These are phyloP conservation scores for Salvelinus alpinus DNA, from an alignment of 2,113 vertebrate genomes.

Conservation along the genomic window DNA sequence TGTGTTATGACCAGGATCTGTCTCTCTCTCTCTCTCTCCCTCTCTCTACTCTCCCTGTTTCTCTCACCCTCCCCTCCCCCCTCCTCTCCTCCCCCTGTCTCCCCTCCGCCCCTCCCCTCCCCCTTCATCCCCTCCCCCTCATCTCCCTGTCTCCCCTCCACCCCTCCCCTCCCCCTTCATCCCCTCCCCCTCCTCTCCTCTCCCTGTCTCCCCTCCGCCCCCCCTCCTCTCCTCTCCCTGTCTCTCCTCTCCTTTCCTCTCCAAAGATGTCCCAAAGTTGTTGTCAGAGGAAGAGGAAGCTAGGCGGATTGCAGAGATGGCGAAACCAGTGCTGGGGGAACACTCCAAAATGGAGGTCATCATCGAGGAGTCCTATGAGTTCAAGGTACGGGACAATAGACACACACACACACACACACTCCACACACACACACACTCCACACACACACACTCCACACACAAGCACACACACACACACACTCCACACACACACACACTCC, in stretches of 20 bases:
- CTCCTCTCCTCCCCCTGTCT: too few relatives aligned
- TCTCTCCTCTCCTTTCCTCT: constrained; percentile 41
- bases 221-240: constrained; percentile 25
- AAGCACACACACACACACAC: too few relatives aligned
- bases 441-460: too few relatives aligned
- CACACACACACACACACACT: neutral
- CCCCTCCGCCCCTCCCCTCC: neutral
- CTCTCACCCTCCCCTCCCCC: too few relatives aligned
- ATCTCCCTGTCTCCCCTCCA: too few relatives aligned
- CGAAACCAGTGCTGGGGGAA: constrained; percentile 90
- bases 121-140: too few relatives aligned
- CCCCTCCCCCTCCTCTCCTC: neutral
- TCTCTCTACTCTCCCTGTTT: too few relatives aligned
- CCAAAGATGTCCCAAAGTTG: constrained; percentile 84
- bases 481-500: too few relatives aligned
- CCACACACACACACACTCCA: too few relatives aligned
- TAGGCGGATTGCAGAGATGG: constrained; percentile 97
- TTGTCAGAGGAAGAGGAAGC: constrained; percentile 91
- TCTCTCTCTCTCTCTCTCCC: neutral
- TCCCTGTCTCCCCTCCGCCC: neutral
- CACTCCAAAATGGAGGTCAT: constrained; percentile 95
- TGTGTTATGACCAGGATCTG: neutral
- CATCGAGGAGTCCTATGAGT: constrained; percentile 98
- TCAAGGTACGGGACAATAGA: constrained; percentile 80
- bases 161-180: neutral